Evolutionary conservation across 2,113 vertebrate genomes (phyloP), one percentile per base, ranked within the genome.

Genomic region (Parotia lawesii): DNA sequence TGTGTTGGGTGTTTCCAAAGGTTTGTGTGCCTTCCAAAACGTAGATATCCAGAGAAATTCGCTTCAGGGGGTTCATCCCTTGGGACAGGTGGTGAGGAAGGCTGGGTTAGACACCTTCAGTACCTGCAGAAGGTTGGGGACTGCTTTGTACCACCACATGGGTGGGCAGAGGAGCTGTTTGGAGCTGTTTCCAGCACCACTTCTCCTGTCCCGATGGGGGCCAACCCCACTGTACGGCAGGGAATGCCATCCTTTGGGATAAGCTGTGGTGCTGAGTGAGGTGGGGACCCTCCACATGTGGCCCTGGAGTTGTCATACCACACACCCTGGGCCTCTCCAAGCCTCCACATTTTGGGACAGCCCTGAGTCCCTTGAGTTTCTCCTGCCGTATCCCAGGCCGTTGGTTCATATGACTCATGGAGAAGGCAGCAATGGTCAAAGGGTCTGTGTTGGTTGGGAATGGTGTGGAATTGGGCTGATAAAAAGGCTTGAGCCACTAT

Each of bases 21-120:
- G 93, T 79, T 91, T 85, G 45, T 73, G 78, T 95, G 93, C 90
- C 90, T 95, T 95, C 66, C 3, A 0, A 48, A 94, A 44, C 0
- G 0, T 5, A 56, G 27, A 19, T 53, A 14, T 10, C 22, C 42
- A 42, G 81, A 85, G 25, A 61, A 4, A 2, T 62, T 82, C 2
- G 0, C 40, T 85, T 93, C 57, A 56, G 53, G 70, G 40, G 10
- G 6, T 64, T 94, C 27, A 51, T 70, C 38, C 77, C 35, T 38
- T 72, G 70, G 72, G 35, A 48, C 40, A 35, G 78, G 8, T 4
- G 6, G 14, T 60, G 45, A 92, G 35, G 45, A 81, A 82, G 57
- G 80, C 45, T 45, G 25, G 29, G 29, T 75, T 48, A 66, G 87
- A 42, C 45, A 72, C 42, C 20, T 27, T 19, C 2, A 4, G 33